These are phyloP conservation scores for Anolis sagrei DNA, from an alignment of 2,113 vertebrate genomes.

Conservation along the genomic window DNA sequence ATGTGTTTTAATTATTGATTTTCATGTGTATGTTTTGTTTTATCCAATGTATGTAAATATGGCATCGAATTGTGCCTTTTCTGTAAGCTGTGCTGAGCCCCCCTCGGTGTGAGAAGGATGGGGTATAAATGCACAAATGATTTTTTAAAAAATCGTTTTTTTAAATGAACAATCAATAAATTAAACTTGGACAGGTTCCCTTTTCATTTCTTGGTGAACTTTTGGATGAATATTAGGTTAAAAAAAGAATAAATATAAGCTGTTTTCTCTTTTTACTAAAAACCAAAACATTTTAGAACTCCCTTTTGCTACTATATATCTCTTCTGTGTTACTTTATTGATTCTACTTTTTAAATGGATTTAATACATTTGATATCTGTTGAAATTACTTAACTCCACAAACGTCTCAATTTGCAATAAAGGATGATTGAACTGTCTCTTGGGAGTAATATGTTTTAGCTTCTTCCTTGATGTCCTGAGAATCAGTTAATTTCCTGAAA, in stretches of 20 bases:
- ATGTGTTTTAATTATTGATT: no score
- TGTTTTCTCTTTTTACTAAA: conserved; percentile 1
- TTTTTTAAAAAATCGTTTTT: no score
- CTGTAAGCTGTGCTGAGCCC: no score
- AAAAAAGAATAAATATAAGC: neutral
- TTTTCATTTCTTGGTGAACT: conserved; percentile 23
- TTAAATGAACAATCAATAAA: no score
- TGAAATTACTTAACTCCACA: neutral
- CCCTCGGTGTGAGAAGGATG: no score
- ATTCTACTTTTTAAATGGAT: neutral
- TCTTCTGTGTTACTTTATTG: neutral
- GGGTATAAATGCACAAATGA: no score
- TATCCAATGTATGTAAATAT: no score
- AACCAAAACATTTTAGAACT: neutral
- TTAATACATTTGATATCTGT: neutral
- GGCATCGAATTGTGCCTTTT: no score
- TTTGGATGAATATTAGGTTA: conserved; percentile 47
- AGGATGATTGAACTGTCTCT: neutral
- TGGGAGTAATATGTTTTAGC: neutral
- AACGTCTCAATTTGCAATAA: neutral
- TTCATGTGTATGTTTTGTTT: no score
- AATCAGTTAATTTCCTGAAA: neutral
- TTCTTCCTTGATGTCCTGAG: neutral
- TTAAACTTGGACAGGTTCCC: no score
- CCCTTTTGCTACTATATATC: neutral